Base-by-base conservation (phyloP, 2,888 invertebrate species). In the Dolichopus griseipennis region DNA sequence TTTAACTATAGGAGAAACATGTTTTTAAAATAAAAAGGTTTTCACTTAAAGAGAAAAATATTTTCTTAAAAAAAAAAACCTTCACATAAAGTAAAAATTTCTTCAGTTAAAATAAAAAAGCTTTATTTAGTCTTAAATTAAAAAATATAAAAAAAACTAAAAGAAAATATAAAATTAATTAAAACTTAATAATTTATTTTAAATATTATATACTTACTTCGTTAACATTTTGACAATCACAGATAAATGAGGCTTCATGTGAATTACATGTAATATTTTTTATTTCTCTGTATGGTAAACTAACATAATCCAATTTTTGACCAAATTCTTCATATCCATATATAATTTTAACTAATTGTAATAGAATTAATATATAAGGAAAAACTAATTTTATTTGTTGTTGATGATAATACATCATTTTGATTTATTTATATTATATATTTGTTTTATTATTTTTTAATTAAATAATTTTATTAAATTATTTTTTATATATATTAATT, bases 211-310 rank as follows among this genome's bases (percentile, higher is more conserved):
- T 67, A 76, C 76, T 76, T 75, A 82, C 81, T 79, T 76, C 75
- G 33, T 77, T 74, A 43, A 70, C 71, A 74, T 77, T 76, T 68
- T 75, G 75, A 72, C 81, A 82, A 73, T 82, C 79, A 66, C 81
- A 81, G 68, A 78, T 78, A 68, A 76, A 78, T 71, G 78, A 78
- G 18, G 76, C 75, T 62, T 80, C 80, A 67, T 79, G 78, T 33
- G 76, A 74, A 68, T 76, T 75, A 70, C 80, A 80, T 66, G 67
- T 75, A 65, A 79, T 76, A 75, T 77, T 79, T 66, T 72, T 67
- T 43, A 67, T 18, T 22, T 70, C 64, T 34, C 65, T 33, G 22
- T 37, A n/a, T 61, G 65, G 22, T 68, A 64, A 64, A 37, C 64
- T 64, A 37, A 64, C n/a, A 20, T 64, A 64, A 64, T 64, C 64